Evolutionary conservation across 2,797 vertebrate species (phyloP), one percentile per base, ranked within the genome.

Genomic region (Rhynchonycteris naso): DNA sequence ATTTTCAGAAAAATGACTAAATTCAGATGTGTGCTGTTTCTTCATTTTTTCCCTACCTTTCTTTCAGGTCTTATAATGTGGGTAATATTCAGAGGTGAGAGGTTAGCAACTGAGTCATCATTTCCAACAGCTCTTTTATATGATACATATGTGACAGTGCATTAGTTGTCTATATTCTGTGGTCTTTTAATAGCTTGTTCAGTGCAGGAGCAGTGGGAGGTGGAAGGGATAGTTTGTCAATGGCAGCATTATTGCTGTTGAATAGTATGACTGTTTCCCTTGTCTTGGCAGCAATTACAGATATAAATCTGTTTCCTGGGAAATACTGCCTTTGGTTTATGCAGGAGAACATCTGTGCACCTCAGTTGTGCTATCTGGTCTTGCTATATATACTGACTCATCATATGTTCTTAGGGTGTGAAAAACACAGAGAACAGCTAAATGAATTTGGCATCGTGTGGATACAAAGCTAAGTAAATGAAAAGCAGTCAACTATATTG

Each of bases 221-320:
- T 91, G 58, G 61, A 96, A 43, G 61, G 78, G 72, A 56, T 54
- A 61, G 38, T 75, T 19, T 95, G n/a, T 83, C 76, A 89, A 2
- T 80, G 92, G 61, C 79, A 91, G 68, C 35, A 22, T 16, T 47
- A 0, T 47, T 97, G 68, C 58, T 96, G 59, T 94, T 96, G 50
- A 82, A 10, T 86, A 94, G 81, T 72, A 74, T 80, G 35, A 97
- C 74, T 90, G 84, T 56, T 90, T 97, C 95, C 96, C 88, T 96
- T 96, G 91, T 96, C 56, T 1, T 95, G 89, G 56, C 85, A 97
- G 89, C 90, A 97, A 90, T 65, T 95, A 35, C 87, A 97, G 91
- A 94, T 91, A 52, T 80, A 96, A 89, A 24, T 7, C 38, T 93
- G 71, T 74, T 95, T 95, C 91, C 86, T 85, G 28, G 87, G 94